A percentile compares a stretch with the other conserved stretches of the same genome.
These are phyloP conservation scores for Aquatica leii DNA, from an alignment of 2,888 invertebrate species.

Conservation along the genomic window DNA sequence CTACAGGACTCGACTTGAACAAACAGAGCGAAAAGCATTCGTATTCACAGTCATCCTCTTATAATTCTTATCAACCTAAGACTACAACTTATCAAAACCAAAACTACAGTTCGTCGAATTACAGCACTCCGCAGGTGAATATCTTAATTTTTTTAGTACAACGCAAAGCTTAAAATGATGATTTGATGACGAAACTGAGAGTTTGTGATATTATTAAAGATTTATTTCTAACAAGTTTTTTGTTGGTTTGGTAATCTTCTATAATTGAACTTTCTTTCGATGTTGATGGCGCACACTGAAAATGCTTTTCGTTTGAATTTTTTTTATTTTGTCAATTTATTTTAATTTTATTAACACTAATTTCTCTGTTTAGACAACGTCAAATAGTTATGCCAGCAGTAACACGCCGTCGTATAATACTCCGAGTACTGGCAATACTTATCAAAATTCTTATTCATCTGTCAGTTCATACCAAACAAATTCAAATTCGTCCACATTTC, in stretches of 20 bases:
- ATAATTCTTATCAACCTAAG: conserved; percentile 58
- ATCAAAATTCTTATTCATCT: conserved; percentile 58
- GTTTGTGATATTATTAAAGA: not conserved
- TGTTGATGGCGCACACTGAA: conserved; percentile 47
- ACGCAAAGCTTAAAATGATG: conserved; percentile 50
- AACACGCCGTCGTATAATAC: conserved; percentile 54
- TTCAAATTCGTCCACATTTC: conserved; percentile 50
- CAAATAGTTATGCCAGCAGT: conserved; percentile 56
- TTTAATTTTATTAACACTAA: not conserved
- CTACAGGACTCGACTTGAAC: conserved; percentile 51
- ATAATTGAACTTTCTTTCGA: conserved; percentile 17
- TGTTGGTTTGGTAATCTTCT: conserved; percentile 27
- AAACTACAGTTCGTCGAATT: conserved; percentile 47
- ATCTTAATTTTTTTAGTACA: not conserved
- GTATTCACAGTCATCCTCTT: conserved; percentile 61
- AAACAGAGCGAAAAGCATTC: conserved; percentile 56
- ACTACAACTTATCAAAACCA: conserved; percentile 52
- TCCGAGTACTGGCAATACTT: conserved; percentile 50
- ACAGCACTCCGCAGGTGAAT: conserved; percentile 54
- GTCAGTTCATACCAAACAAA: conserved; percentile 47
- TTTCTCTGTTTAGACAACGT: conserved; percentile 63
- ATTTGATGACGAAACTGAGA: conserved; percentile 54
- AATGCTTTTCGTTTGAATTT: not conserved
- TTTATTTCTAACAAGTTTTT: conserved; percentile 43
- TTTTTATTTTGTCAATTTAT: conserved; percentile 6